These are phyloP conservation scores for Toxotes chatareus DNA, from an alignment of 2,113 vertebrate species.

Conservation along the genomic window DNA sequence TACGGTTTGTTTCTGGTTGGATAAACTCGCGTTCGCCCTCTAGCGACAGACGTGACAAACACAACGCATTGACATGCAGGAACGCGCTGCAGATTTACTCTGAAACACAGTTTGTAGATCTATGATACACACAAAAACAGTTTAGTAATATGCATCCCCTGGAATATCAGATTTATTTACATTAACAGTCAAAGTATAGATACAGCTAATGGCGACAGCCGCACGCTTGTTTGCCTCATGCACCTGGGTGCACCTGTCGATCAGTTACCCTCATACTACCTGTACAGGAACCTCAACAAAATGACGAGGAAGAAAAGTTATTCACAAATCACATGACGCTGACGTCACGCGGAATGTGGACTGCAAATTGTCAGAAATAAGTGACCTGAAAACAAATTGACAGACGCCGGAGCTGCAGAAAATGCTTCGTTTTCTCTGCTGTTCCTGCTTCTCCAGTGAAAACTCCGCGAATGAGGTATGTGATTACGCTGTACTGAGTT, in stretches of 20 bases:
- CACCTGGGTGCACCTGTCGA: conserved; percentile 37
- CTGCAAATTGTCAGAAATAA: conserved; percentile 51
- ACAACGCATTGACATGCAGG: not conserved
- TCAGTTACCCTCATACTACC: not conserved
- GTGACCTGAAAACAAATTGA: conserved; percentile 68
- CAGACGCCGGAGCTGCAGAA: conserved; percentile 26
- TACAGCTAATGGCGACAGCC: not conserved
- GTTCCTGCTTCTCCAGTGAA: conserved; percentile 57
- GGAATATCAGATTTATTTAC: not conserved
- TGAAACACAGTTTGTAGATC: not conserved
- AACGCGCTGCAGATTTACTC: not conserved
- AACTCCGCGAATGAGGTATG: conserved; percentile 68
- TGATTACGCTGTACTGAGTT: not conserved
- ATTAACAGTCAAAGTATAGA: not conserved
- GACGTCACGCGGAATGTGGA: conserved; percentile 73
- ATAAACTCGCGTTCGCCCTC: conserved; percentile 14
- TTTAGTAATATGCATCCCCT: too few relatives aligned
- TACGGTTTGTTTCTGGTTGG: not conserved
- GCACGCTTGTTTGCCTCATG: not conserved
- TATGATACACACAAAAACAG: not conserved
- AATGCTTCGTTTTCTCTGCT: conserved; percentile 71
- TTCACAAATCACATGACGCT: conserved; percentile 65
- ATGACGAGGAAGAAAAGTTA: conserved; percentile 54
- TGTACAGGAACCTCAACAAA: not conserved
- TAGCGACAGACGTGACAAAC: not conserved